Evolutionary conservation across 92 coral and sea anemone genomes (phyloP).

Genomic region (Hydrozoanthus gracilis): DNA sequence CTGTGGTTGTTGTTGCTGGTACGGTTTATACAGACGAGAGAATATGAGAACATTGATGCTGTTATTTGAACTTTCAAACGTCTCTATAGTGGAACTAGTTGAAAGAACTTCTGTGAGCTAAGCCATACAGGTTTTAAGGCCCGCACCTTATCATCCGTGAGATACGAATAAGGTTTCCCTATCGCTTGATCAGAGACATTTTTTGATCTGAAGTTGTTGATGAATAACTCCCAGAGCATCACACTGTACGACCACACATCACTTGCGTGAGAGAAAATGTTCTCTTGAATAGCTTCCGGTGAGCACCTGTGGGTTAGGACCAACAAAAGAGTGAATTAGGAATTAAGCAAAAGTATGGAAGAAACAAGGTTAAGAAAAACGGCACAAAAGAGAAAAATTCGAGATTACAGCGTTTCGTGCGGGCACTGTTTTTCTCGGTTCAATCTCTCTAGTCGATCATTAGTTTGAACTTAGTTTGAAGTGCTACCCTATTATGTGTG

Average conservation of each 20-base stretch:
- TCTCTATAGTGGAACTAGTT: neutral
- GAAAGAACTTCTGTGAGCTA: neutral
- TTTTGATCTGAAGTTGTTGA: neutral
- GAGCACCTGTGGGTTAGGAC: slow-evolving; percentile 9
- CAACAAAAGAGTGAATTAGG: neutral
- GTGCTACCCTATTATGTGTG: too few species aligned
- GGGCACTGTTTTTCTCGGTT: too few species aligned
- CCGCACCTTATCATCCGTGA: neutral
- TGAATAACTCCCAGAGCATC: slow-evolving; percentile 5
- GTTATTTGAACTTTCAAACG: neutral
- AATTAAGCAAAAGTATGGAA: neutral
- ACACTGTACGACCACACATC: slow-evolving; percentile 31
- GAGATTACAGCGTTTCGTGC: too few species aligned
- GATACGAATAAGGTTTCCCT: slow-evolving; percentile 1
- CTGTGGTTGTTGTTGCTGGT: too few species aligned
- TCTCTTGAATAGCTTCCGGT: slow-evolving; percentile 33
- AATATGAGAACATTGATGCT: too few species aligned
- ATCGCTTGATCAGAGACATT: neutral
- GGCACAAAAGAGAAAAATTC: too few species aligned
- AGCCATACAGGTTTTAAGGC: neutral
- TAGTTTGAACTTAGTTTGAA: too few species aligned
- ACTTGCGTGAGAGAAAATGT: slow-evolving; percentile 34
- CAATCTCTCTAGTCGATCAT: too few species aligned
- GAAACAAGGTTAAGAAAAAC: neutral
- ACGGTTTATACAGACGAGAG: too few species aligned